Evolutionary conservation across 2,113 vertebrate genomes (phyloP).

Genomic region (Passer montanus): DNA sequence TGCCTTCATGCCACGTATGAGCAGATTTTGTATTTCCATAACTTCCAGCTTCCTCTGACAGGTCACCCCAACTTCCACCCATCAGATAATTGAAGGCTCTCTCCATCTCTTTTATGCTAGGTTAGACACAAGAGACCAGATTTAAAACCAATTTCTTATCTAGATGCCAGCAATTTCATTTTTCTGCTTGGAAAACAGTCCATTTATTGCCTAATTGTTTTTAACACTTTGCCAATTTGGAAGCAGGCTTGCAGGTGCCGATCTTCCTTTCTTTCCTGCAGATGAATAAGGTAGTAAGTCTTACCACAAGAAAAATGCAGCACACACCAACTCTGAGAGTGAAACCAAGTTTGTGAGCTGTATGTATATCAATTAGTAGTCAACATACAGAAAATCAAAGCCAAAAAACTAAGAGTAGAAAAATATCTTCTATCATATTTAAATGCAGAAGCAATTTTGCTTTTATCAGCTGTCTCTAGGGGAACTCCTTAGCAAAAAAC

Average conservation of each 20-base stretch:
- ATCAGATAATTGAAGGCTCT: background rate
- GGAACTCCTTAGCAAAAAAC: background rate
- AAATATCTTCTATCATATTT: background rate
- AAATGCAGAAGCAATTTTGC: background rate
- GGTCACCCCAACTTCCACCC: background rate
- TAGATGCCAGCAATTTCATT: background rate
- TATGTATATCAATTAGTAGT: background rate
- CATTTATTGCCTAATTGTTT: background rate
- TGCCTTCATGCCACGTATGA: rapidly evolving
- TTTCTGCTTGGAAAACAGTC: background rate
- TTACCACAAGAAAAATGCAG: background rate
- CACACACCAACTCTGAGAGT: background rate
- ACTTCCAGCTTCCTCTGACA: background rate
- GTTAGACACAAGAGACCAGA: background rate
- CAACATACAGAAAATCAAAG: background rate
- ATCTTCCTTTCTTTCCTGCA: background rate
- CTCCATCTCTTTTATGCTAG: background rate
- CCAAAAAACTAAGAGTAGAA: background rate
- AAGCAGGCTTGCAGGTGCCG: background rate
- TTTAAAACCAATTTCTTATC: background rate
- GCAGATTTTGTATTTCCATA: background rate
- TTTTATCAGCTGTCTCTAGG: background rate
- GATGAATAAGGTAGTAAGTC: background rate
- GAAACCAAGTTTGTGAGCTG: background rate
- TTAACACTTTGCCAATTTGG: background rate